Evolutionary conservation across 2,888 invertebrate genomes (phyloP).

Genomic region (Auanema sp.): DNA sequence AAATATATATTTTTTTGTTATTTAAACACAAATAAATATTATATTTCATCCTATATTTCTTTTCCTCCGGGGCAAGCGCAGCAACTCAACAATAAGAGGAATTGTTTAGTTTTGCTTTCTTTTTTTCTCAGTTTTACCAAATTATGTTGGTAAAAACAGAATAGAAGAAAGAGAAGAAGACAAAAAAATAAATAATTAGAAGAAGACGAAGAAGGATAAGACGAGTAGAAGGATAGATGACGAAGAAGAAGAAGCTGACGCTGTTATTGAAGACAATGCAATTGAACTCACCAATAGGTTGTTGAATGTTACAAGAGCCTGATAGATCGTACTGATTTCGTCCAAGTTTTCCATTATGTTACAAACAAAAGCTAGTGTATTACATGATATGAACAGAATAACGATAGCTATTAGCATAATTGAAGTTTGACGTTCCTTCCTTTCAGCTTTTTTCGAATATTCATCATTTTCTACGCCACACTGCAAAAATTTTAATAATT

Average conservation of each 20-base stretch:
- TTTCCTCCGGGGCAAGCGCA: no score
- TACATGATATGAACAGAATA: conserved; percentile 54
- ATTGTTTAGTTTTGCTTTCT: no score
- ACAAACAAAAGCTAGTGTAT: conserved; percentile 54
- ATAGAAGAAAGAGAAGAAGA: no score
- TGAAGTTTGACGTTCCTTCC: conserved; percentile 56
- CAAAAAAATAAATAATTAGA: no score
- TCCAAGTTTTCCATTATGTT: conserved; percentile 59
- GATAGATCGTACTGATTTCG: conserved; percentile 33
- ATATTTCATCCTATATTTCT: no score
- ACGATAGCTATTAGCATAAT: conserved; percentile 59
- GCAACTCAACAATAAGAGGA: no score
- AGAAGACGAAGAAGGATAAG: not conserved
- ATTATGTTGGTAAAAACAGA: no score
- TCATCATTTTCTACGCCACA: conserved; percentile 43
- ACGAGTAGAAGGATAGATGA: no score
- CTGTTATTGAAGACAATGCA: no score
- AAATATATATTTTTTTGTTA: no score
- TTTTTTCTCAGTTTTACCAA: no score
- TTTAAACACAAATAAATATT: no score
- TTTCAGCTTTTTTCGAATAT: conserved; percentile 43
- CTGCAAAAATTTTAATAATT: conserved; percentile 21
- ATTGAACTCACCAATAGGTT: conserved; percentile 47
- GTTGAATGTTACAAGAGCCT: conserved; percentile 48
- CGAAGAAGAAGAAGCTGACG: not conserved